Evolutionary conservation across 1,140 invertebrate genomes (phyloP).

Genomic region (Homarus americanus): DNA sequence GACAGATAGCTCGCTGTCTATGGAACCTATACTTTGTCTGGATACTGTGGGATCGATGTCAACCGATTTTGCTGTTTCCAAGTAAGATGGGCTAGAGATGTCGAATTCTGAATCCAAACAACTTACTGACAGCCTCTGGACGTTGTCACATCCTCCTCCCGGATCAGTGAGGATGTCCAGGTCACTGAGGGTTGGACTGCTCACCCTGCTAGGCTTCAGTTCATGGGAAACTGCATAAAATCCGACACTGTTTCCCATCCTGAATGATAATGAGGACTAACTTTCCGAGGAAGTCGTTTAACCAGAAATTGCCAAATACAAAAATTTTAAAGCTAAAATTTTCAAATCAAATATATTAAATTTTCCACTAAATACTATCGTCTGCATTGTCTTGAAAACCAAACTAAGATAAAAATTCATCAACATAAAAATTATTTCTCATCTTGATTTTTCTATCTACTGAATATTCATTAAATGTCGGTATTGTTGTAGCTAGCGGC

Average conservation of each 20-base stretch:
- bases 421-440: too few species aligned
- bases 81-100: background rate
- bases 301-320: too few species aligned
- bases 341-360: too few species aligned
- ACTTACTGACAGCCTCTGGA: conserved; percentile 50
- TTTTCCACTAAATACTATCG: too few species aligned
- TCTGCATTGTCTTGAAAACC: background rate
- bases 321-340: too few species aligned
- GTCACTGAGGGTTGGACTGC: conserved; percentile 20
- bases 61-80: background rate
- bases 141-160: background rate
- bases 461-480: too few species aligned
- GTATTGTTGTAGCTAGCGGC: too few species aligned
- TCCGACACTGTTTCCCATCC: conserved; percentile 61
- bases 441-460: too few species aligned
- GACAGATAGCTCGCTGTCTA: conserved; percentile 4
- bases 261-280: background rate
- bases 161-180: conserved; percentile 28
- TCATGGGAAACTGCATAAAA: conserved; percentile 54
- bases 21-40: conserved; percentile 16
- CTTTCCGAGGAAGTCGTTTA: too few species aligned
- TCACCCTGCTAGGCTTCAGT: conserved; percentile 21
- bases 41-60: conserved; percentile 16
- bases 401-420: background rate
- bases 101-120: conserved; percentile 16